Evolutionary conservation across 2,888 invertebrate genomes (phyloP), one percentile per base, ranked within the genome.

Genomic region (Drosophila kuntzei): DNA sequence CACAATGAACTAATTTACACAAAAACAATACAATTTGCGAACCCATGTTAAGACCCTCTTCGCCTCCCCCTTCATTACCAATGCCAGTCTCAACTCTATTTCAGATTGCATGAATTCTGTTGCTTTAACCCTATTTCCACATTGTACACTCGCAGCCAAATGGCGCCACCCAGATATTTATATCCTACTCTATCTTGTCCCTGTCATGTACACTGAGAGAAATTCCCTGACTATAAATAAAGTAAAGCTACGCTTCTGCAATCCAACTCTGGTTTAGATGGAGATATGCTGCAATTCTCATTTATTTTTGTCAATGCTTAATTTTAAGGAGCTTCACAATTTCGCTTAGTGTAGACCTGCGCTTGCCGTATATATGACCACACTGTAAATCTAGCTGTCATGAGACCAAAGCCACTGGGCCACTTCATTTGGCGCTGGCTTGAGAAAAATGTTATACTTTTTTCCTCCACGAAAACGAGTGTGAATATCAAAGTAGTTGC

Each of bases 1-100:
- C 63, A 80, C 74, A 77, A 79, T 79, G 87, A 79, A 81, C 87
- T 87, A 87, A 84, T 84, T 84, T 84, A 83, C 89, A 83, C 83
- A 83, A 84, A 83, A 83, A 83, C 89, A 83, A 83, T 83, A 88
- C 89, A 88, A 83, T 83, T 83, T 83, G 89, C 79, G 68, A 79
- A 87, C 88, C 88, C 86, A 87, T 82, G 87, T 79, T 82, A 64
- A 36, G 44, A 18, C 25, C 29, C 27, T 39, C 18, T 2, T 14
- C 37, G 22, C 18, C 9, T 37, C 27, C 32, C 16, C 25, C 1
- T 3, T 3, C 43, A 44, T 41, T 58, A 43, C 49, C 58, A 32
- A 20, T 37, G 32, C 16, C 29, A 32, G 22, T 32, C 39, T 44
- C 32, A 12, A 53, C 66, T 61, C 41, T 43, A 54, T 76, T 76